Evolutionary conservation across 2,888 invertebrate genomes (phyloP).

Genomic region (Erebia palarica): DNA sequence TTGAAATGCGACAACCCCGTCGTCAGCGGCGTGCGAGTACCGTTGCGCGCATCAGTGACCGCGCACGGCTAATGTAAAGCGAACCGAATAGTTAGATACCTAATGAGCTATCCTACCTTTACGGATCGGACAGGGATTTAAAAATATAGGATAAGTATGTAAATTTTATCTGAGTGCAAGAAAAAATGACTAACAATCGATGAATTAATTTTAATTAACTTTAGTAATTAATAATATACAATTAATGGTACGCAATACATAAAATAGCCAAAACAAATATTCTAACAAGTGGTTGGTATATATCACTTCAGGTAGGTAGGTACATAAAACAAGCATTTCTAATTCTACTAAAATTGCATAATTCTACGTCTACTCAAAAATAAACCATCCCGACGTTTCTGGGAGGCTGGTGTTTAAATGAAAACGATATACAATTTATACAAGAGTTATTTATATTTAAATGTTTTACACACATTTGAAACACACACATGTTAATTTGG

Average conservation of each 20-base stretch:
- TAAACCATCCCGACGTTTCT: slow-evolving; percentile 38
- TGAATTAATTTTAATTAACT: slow-evolving; percentile 1
- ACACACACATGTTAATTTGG: slow-evolving; percentile 67
- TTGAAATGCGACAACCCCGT: too few relatives aligned
- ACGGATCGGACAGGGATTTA: too few relatives aligned
- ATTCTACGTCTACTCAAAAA: slow-evolving; percentile 38
- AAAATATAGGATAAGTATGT: neutral
- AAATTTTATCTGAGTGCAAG: neutral
- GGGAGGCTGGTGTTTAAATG: slow-evolving; percentile 36
- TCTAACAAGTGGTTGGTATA: slow-evolving; percentile 28
- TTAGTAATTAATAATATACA: slow-evolving; percentile 20
- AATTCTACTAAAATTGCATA: slow-evolving; percentile 33
- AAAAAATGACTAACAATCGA: slow-evolving; percentile 14
- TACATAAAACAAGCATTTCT: slow-evolving; percentile 35
- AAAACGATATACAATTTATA: slow-evolving; percentile 29
- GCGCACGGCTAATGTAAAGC: too few relatives aligned
- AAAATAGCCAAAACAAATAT: slow-evolving; percentile 76
- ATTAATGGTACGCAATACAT: slow-evolving; percentile 51
- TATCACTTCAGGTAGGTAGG: slow-evolving; percentile 9
- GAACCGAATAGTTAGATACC: too few relatives aligned
- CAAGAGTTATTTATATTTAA: slow-evolving; percentile 29
- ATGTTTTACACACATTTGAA: slow-evolving; percentile 40
- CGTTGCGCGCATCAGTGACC: too few relatives aligned
- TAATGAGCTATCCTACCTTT: too few relatives aligned
- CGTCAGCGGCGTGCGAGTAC: too few relatives aligned